phyloP scores from a whole-genome alignment of 2,888 invertebrate genomes.

The Scaptomyza polygonia region DNA sequence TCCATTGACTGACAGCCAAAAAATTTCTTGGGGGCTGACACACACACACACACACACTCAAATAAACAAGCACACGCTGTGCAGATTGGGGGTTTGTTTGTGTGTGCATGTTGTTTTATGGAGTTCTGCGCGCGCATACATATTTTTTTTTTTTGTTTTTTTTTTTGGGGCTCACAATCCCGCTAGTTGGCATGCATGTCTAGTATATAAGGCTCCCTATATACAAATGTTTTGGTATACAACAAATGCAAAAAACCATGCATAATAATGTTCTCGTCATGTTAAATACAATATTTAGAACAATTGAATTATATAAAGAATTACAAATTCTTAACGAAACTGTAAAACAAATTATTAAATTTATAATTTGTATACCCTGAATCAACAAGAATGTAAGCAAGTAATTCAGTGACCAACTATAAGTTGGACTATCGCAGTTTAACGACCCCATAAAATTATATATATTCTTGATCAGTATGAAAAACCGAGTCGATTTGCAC shows the following conservation, averaged over 20 bases:
- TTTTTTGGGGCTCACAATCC: constrained; percentile 53
- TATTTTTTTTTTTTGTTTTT: constrained; percentile 65
- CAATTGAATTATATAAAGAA: neutral
- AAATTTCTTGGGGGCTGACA: constrained; percentile 75
- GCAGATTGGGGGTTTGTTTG: constrained; percentile 52
- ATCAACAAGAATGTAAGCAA: too few species aligned
- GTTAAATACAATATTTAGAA: constrained; percentile 8
- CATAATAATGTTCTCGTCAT: neutral
- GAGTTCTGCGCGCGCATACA: constrained; percentile 76
- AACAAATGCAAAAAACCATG: constrained; percentile 37
- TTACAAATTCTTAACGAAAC: too few species aligned
- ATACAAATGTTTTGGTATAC: constrained; percentile 60
- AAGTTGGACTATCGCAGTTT: too few species aligned
- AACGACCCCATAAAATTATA: too few species aligned
- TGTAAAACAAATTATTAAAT: too few species aligned
- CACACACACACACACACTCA: constrained; percentile 35
- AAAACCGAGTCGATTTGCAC: too few species aligned
- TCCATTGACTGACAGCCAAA: constrained; percentile 79
- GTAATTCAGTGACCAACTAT: too few species aligned
- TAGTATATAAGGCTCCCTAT: constrained; percentile 36
- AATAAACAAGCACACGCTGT: neutral
- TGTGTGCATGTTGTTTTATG: constrained; percentile 54
- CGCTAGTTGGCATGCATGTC: constrained; percentile 25
- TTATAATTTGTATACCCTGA: too few species aligned
- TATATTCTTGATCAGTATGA: too few species aligned